Evolutionary conservation across 2,888 invertebrate genomes (phyloP).

Genomic region (Cremastobaeus sp.): DNA sequence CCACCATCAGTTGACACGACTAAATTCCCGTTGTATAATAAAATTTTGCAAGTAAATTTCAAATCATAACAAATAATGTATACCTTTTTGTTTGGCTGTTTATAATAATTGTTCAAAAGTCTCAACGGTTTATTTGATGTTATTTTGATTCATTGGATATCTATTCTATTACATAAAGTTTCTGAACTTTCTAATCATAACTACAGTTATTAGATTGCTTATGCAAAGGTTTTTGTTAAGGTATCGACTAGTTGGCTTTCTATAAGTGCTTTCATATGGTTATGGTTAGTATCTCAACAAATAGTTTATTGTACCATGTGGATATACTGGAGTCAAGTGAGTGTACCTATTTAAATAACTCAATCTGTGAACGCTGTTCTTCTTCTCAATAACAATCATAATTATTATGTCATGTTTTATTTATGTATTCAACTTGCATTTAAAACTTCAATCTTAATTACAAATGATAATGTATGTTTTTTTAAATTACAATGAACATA

Average conservation of each 20-base stretch:
- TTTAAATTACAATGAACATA: not conserved
- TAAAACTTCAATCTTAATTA: not conserved
- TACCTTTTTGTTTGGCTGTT: too few relatives aligned
- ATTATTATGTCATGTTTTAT: not conserved
- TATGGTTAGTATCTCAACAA: constrained; percentile 72
- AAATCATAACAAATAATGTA: too few relatives aligned
- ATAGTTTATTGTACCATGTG: constrained; percentile 72
- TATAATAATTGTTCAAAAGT: not conserved
- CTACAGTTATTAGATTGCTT: constrained; percentile 31
- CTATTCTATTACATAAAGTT: constrained; percentile 22
- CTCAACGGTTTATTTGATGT: not conserved
- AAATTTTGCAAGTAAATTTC: constrained; percentile 42
- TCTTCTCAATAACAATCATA: too few relatives aligned
- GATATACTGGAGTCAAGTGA: constrained; percentile 72
- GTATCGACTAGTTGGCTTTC: constrained; percentile 67
- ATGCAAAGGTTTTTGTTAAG: constrained; percentile 61
- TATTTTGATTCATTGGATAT: too few relatives aligned
- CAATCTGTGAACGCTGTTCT: too few relatives aligned
- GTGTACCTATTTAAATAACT: constrained; percentile 42
- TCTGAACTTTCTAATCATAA: constrained; percentile 17
- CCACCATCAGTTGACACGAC: constrained; percentile 58
- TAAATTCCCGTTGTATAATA: constrained; percentile 29
- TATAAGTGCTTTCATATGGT: constrained; percentile 69
- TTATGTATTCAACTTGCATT: not conserved
- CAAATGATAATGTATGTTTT: not conserved